Base-by-base conservation (phyloP, 2,888 invertebrate species). In the Aporophyla nigra region DNA sequence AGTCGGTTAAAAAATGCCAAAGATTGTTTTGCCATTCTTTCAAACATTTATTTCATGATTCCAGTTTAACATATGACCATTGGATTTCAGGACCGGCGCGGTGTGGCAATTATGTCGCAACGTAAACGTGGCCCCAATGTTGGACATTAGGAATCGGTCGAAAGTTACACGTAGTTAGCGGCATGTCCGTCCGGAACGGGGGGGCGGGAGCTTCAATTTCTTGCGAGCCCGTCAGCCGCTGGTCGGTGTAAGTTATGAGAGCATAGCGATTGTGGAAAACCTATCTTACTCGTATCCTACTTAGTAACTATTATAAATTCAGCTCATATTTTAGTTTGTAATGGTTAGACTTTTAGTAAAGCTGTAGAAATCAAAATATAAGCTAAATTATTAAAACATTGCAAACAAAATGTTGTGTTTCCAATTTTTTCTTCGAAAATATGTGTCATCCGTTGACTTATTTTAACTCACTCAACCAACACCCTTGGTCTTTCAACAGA, bases 131-230 rank as follows among this genome's bases (percentile, higher is more conserved):
- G 69, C 76, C 59, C 24, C 16, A 61, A 71, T 58, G 71, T 51
- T 59, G 24, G 72, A 78, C 76, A 78, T 86, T 86, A 80, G 82
- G 82, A 88, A 86, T 88, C 86, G 86, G 85, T 86, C 73, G 85
- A 85, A 89, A 91, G 89, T 90, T 90, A 85, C 87, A 82, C 85
- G 89, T 90, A 91, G 92, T 93, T 93, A 93, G 89, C 86, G 83
- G 83, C 89, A 87, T 88, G 92, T 92, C 90, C 91, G 90, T 82
- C 88, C 84, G 80, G 89, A 93, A 87, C 90, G 90, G 86, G 84
- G 85, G 90, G 91, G 89, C 87, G 89, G 89, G 75, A 9, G 89
- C 90, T 90, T 90, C 92, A 89, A 92, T 94, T 93, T 93, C 93
- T 94, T 93, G 91, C 85, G 84, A 84, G 76, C 86, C 87, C 87